Percentiles rank a stretch among this genome's conserved stretches.
phyloP scores from a whole-genome alignment of 2,797 vertebrate species.

The Bucorvus abyssinicus region DNA sequence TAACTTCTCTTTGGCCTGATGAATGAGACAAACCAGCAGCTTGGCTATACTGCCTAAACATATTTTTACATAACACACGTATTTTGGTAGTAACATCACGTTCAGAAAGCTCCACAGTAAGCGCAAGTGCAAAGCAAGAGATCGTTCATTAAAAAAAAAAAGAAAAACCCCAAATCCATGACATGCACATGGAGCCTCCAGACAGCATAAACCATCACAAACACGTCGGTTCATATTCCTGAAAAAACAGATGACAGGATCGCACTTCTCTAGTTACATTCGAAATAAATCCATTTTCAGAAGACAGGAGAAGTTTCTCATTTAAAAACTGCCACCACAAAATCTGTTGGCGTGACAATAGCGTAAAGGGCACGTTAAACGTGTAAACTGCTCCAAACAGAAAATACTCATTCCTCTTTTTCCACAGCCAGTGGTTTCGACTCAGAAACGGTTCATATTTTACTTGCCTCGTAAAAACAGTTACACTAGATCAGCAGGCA shows the following conservation, averaged over 20 bases:
- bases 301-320: background rate
- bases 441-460: background rate
- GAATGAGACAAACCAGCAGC: constrained; percentile 42
- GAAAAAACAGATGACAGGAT: background rate
- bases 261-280: background rate
- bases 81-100: background rate
- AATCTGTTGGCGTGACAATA: background rate
- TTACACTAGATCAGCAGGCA: background rate
- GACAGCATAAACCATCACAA: background rate
- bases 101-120: background rate
- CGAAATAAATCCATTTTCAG: background rate
- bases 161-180: background rate
- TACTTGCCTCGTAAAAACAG: background rate
- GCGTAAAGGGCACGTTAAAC: background rate
- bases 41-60: background rate
- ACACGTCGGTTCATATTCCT: background rate
- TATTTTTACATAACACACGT: background rate
- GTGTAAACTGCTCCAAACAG: background rate
- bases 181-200: fast-evolving
- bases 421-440: background rate
- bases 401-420: background rate
- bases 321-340: background rate
- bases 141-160: background rate
- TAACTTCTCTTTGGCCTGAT: constrained; percentile 12
- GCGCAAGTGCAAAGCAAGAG: background rate